Evolutionary conservation across 2,113 vertebrate genomes (phyloP).

Genomic region (Lasiurus borealis): DNA sequence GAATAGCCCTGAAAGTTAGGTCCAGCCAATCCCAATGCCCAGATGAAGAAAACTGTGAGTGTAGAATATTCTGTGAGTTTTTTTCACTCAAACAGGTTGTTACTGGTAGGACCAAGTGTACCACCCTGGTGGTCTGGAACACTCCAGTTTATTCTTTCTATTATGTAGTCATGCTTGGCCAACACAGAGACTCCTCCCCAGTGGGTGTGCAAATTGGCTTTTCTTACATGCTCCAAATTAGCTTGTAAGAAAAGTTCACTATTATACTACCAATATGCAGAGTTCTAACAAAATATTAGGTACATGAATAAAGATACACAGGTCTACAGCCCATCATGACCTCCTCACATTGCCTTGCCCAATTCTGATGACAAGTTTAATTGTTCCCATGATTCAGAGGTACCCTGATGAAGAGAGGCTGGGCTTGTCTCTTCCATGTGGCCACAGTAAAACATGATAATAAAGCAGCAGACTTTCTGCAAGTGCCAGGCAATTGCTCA

Average conservation of each 20-base stretch:
- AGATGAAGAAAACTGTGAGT: not conserved
- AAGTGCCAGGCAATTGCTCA: not conserved
- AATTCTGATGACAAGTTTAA: not conserved
- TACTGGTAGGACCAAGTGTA: not conserved
- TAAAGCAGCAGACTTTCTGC: not conserved
- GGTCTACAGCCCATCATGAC: not conserved
- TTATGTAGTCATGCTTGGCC: accelerated
- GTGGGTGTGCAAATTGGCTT: not conserved
- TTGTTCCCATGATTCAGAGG: not conserved
- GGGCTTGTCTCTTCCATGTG: not conserved
- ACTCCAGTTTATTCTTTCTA: accelerated
- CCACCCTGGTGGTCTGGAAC: not conserved
- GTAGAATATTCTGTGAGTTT: not conserved
- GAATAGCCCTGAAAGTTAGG: not conserved
- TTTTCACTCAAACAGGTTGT: not conserved
- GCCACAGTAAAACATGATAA: not conserved
- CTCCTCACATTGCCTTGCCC: not conserved
- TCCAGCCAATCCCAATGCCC: not conserved
- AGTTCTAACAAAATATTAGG: not conserved
- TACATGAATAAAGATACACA: not conserved
- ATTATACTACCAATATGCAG: not conserved
- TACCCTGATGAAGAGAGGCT: not conserved
- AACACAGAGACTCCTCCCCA: not conserved
- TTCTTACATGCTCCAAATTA: not conserved
- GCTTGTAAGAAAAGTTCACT: not conserved